These are phyloP conservation scores for Drosophila orena DNA, from an alignment of 1,140 invertebrate species.

Conservation along the genomic window DNA sequence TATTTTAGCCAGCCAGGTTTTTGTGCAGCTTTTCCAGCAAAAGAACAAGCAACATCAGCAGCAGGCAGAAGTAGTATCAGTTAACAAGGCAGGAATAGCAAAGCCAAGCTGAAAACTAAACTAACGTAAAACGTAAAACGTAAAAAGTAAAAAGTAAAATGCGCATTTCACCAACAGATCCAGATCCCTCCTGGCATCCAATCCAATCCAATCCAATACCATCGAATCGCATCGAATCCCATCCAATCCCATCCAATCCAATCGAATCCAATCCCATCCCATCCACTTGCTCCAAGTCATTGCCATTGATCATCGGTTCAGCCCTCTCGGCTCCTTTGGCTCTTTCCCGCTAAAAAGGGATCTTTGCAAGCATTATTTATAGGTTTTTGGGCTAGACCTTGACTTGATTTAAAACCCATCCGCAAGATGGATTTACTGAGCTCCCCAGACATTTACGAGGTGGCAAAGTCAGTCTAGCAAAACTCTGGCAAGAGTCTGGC, in stretches of 20 bases:
- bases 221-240: neutral
- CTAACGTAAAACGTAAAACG: too few species aligned
- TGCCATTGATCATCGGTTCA: constrained; percentile 34
- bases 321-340: constrained; percentile 22
- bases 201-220: neutral
- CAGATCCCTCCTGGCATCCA: constrained; percentile 9
- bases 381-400: constrained; percentile 24
- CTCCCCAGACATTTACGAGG: constrained; percentile 24
- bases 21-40: constrained; percentile 28
- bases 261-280: neutral
- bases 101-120: constrained; percentile 2
- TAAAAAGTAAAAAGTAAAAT: neutral
- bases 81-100: constrained; percentile 12
- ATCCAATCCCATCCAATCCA: neutral
- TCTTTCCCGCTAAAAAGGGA: constrained; percentile 17
- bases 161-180: constrained; percentile 18
- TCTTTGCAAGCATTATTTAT: constrained; percentile 10
- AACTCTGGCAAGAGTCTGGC: too few species aligned
- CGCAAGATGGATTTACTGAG: constrained; percentile 19
- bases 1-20: constrained; percentile 33
- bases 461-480: neutral
- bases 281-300: constrained; percentile 16
- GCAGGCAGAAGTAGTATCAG: constrained; percentile 17
- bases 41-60: neutral
- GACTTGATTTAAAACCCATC: constrained; percentile 29